Conservation (phyloP, 2,888 invertebrate genomes). For the Platycnemis pennipes region DNA sequence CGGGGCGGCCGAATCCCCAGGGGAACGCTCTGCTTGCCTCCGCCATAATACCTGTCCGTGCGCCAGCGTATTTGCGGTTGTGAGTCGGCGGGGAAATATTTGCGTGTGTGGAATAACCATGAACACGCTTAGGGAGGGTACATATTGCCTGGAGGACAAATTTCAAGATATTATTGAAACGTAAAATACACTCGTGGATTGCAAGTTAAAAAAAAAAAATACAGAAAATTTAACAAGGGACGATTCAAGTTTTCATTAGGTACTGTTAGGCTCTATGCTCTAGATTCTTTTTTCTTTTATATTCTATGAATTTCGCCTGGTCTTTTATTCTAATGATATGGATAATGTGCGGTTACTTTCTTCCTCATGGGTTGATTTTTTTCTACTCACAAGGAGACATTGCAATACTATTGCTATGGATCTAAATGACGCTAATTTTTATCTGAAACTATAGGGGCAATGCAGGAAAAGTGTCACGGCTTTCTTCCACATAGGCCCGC, state of each 20-base stretch:
- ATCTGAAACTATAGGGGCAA: too few species aligned
- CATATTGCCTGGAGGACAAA: neutral
- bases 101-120: neutral
- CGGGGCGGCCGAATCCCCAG: neutral
- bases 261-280: neutral
- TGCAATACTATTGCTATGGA: too few species aligned
- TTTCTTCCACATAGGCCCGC: too few species aligned
- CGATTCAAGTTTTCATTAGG: neutral
- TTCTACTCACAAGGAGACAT: too few species aligned
- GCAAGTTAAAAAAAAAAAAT: neutral
- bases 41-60: neutral
- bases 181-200: neutral
- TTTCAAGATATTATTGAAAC: neutral
- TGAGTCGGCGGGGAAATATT: neutral
- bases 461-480: too few species aligned
- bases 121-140: neutral
- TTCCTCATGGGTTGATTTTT: neutral
- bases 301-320: neutral
- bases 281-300: neutral
- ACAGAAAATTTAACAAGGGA: neutral
- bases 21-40: neutral
- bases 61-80: neutral
- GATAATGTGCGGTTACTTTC: neutral
- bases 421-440: too few species aligned
- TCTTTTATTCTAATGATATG: neutral